Conservation (phyloP, 2,888 invertebrate genomes). For the Apodemia hepburni region DNA sequence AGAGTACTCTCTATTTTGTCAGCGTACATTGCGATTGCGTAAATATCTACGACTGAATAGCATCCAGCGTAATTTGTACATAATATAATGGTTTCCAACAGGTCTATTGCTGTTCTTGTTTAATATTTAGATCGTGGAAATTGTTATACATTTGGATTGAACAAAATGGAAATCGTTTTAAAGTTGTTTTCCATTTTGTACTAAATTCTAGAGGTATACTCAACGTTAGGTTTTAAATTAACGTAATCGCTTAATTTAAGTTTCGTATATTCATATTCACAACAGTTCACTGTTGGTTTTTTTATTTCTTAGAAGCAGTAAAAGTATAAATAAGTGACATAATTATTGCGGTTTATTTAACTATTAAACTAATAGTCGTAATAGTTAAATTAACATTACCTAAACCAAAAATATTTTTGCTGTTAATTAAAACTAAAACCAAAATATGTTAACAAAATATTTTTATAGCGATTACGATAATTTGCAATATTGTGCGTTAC, state of each 20-base stretch:
- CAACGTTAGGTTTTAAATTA: background rate
- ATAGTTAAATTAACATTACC: no score
- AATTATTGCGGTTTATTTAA: no score
- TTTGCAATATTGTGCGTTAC: conserved; percentile 30
- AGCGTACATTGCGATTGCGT: conserved; percentile 66
- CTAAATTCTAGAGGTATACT: background rate
- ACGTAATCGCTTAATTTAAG: background rate
- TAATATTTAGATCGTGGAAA: background rate
- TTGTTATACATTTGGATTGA: background rate
- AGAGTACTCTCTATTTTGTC: conserved; percentile 64
- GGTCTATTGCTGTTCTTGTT: conserved; percentile 25
- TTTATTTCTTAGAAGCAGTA: background rate
- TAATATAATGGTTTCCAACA: conserved; percentile 56
- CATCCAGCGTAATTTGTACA: conserved; percentile 40
- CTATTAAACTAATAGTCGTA: no score
- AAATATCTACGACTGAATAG: conserved; percentile 37
- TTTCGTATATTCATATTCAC: background rate
- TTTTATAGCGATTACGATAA: background rate
- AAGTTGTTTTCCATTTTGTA: conserved; percentile 2
- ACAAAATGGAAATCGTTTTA: background rate
- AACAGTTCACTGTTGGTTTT: background rate
- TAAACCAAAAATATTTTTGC: background rate
- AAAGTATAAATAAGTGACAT: background rate
- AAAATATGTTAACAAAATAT: background rate
- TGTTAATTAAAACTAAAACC: background rate